These are phyloP conservation scores for Tapera naevia DNA, from an alignment of 2,797 vertebrate species.

Conservation along the genomic window DNA sequence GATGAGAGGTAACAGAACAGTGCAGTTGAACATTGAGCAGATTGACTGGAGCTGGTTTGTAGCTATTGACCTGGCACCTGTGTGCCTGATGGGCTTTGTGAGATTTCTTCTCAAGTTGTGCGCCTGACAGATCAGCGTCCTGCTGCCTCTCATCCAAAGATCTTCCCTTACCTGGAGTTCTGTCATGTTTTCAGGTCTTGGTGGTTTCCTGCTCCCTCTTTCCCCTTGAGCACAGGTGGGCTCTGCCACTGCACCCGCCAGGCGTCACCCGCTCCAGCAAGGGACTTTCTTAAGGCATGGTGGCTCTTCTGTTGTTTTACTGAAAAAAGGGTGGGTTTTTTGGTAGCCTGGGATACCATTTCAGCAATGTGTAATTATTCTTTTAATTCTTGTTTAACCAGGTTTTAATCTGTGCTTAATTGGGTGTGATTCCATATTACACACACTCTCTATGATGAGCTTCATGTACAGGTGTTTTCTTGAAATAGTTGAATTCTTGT, in stretches of 20 bases:
- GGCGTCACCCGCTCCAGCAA: neutral
- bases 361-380: neutral
- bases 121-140: neutral
- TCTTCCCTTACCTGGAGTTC: neutral
- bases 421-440: neutral
- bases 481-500: neutral
- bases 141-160: neutral
- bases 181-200: neutral
- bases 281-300: neutral
- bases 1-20: neutral
- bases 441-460: neutral
- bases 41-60: neutral
- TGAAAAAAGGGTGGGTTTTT: too few species aligned
- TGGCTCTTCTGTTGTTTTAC: neutral
- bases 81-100: neutral
- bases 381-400: neutral
- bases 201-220: neutral
- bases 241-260: neutral
- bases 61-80: neutral
- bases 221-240: neutral
- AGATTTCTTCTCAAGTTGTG: neutral
- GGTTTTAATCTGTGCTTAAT: neutral
- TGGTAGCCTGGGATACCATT: neutral
- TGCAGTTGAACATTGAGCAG: neutral
- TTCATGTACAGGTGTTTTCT: neutral